Conservation (phyloP, 2,113 vertebrate species). For the Coturnix japonica region DNA sequence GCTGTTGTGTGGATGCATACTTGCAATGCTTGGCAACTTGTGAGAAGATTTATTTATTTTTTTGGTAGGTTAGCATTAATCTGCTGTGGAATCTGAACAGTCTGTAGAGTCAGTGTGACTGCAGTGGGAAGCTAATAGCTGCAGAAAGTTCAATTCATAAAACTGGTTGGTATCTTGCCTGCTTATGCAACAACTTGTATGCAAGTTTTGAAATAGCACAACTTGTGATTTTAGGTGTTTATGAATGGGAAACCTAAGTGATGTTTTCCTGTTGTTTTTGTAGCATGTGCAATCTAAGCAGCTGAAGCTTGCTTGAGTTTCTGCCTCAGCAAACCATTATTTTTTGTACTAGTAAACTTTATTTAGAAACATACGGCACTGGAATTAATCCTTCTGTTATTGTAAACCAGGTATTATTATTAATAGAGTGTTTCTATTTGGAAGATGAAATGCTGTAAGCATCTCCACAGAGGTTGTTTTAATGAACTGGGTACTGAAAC, state of each 20-base stretch:
- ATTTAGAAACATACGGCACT: background rate
- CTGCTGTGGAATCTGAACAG: slow-evolving; percentile 31
- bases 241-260: background rate
- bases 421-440: background rate
- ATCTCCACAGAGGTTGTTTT: background rate
- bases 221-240: background rate
- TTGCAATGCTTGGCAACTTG: slow-evolving; percentile 59
- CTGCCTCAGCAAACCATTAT: background rate
- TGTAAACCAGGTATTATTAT: background rate
- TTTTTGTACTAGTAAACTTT: background rate
- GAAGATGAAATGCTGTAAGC: background rate
- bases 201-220: slow-evolving; percentile 8
- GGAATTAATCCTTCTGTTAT: background rate
- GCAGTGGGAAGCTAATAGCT: slow-evolving; percentile 13
- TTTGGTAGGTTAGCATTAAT: slow-evolving; percentile 25
- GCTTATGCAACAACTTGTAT: background rate
- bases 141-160: slow-evolving; percentile 39
- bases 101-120: slow-evolving; percentile 36
- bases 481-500: background rate
- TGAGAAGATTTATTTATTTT: background rate
- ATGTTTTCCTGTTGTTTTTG: background rate
- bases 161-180: background rate
- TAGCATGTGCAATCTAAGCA: background rate
- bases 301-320: background rate
- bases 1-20: slow-evolving; percentile 22